Conservation (phyloP, 92 coral and sea anemone species). For the Phenganax subtilis region DNA sequence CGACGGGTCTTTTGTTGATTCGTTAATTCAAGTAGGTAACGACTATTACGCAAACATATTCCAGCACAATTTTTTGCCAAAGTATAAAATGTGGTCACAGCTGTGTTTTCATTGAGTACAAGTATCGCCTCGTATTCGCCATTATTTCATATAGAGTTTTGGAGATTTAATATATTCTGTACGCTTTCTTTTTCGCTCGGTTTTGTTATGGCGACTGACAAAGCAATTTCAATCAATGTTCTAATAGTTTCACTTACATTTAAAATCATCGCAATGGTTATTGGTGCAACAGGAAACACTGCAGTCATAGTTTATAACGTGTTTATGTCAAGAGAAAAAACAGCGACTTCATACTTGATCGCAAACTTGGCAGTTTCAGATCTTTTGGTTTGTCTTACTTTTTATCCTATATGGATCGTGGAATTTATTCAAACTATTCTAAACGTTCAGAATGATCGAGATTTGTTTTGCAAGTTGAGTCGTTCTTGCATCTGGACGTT, state of each 20-base stretch:
- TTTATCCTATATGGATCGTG: constrained; percentile 12
- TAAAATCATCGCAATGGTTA: constrained; percentile 13
- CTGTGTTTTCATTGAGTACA: too few relatives aligned
- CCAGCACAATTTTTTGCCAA: too few relatives aligned
- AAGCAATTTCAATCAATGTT: too few relatives aligned
- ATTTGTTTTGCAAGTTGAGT: constrained; percentile 7
- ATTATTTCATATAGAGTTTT: too few relatives aligned
- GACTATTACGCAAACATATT: too few relatives aligned
- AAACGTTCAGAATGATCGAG: constrained; percentile 5
- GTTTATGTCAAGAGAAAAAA: neutral
- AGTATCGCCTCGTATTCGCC: too few relatives aligned
- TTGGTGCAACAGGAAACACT: neutral
- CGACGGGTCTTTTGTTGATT: too few relatives aligned
- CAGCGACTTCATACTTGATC: constrained; percentile 15
- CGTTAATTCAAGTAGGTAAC: too few relatives aligned
- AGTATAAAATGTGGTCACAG: too few relatives aligned
- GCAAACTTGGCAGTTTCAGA: constrained; percentile 10
- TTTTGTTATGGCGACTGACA: too few relatives aligned
- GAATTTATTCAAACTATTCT: neutral
- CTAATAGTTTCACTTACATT: neutral
- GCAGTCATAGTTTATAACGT: constrained; percentile 1
- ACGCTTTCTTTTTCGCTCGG: too few relatives aligned
- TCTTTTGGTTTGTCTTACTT: constrained; percentile 10
- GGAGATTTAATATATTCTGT: too few relatives aligned
- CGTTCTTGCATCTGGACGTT: constrained; percentile 9